These are phyloP conservation scores for Nymphicus hollandicus DNA, from an alignment of 2,113 vertebrate species.

Conservation along the genomic window DNA sequence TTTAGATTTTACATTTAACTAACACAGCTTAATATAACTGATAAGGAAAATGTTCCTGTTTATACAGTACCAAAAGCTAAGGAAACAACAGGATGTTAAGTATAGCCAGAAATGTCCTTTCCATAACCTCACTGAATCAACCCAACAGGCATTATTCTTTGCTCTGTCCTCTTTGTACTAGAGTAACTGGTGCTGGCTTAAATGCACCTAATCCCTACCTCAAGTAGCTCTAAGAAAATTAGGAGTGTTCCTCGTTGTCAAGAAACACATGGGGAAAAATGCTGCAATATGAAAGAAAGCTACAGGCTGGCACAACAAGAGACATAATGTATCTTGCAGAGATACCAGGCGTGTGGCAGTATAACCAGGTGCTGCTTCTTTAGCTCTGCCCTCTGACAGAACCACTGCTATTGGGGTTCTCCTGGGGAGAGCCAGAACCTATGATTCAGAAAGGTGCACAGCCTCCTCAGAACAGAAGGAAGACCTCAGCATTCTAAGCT, in stretches of 20 bases:
- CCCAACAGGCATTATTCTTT: not conserved
- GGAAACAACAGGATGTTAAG: not conserved
- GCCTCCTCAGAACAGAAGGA: not conserved
- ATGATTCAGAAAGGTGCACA: not conserved
- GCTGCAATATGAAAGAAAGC: not conserved
- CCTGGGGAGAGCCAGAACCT: not conserved
- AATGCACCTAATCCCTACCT: not conserved
- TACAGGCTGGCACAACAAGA: not conserved
- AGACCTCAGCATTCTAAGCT: not conserved
- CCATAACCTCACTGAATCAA: not conserved
- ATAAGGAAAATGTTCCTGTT: not conserved
- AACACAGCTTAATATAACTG: accelerated
- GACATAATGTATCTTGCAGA: not conserved
- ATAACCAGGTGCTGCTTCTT: not conserved
- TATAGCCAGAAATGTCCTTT: not conserved
- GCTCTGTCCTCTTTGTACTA: not conserved
- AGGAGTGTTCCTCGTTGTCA: not conserved
- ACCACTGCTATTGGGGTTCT: not conserved
- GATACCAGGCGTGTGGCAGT: not conserved
- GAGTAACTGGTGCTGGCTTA: not conserved
- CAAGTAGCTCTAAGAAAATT: not conserved
- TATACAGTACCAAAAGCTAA: not conserved
- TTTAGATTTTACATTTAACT: not conserved
- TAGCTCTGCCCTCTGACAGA: not conserved
- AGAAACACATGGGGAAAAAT: not conserved